phyloP scores from a whole-genome alignment of 2,113 vertebrate genomes.

The Dascyllus trimaculatus region DNA sequence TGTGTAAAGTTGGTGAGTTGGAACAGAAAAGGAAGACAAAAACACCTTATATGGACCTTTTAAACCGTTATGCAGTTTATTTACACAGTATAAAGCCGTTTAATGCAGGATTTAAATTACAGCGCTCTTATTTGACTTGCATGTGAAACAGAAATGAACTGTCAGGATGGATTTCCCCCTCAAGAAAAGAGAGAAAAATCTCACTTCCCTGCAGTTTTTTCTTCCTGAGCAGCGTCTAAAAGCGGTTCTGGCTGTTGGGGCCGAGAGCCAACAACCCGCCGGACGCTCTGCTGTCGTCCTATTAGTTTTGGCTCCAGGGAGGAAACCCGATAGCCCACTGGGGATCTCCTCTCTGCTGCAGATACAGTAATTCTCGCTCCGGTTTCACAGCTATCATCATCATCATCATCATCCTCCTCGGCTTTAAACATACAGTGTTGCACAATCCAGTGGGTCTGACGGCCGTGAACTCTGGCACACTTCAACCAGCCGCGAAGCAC shows the following conservation, averaged over 20 bases:
- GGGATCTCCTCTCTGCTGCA: slow-evolving; percentile 17
- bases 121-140: too few species aligned
- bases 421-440: slow-evolving; percentile 50
- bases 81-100: too few species aligned
- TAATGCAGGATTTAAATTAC: too few species aligned
- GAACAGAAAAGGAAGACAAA: too few species aligned
- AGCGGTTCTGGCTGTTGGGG: too few species aligned
- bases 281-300: slow-evolving; percentile 15
- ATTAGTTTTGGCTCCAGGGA: too few species aligned
- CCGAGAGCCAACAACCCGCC: slow-evolving; percentile 15
- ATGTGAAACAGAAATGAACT: neutral
- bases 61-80: too few species aligned
- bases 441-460: slow-evolving; percentile 67
- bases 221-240: too few species aligned
- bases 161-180: slow-evolving; percentile 1
- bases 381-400: slow-evolving; percentile 48
- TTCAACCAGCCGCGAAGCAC: slow-evolving; percentile 36
- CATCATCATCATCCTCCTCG: neutral
- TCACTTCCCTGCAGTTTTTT: neutral
- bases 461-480: slow-evolving; percentile 72
- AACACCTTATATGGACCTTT: too few species aligned
- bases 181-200: neutral
- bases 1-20: too few species aligned
- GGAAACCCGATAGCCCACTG: slow-evolving; percentile 26
- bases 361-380: slow-evolving; percentile 18